A percentile compares a stretch with the other conserved stretches of the same genome.
Conservation (phyloP, 2,888 invertebrate species). For the Elmis aenea region DNA sequence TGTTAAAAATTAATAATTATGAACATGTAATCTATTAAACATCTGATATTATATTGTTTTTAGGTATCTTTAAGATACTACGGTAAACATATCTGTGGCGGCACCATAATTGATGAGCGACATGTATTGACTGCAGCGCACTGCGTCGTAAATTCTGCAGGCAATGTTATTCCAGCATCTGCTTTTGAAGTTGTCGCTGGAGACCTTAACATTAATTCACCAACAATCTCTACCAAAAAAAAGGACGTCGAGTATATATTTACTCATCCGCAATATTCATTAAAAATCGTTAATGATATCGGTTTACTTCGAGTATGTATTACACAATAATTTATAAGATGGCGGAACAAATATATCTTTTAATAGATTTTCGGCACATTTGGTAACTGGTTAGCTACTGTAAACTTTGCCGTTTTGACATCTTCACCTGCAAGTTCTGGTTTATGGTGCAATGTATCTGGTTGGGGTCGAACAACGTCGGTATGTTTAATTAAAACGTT, state of each 20-base stretch:
- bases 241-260: conserved; percentile 9
- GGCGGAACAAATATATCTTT: too few species aligned
- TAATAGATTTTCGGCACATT: not conserved
- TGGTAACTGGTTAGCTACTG: not conserved
- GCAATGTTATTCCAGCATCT: conserved; percentile 2
- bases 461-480: not conserved
- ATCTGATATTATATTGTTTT: not conserved
- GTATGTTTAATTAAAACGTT: too few species aligned
- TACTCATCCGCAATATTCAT: conserved; percentile 12
- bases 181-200: conserved; percentile 11
- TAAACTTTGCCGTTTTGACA: not conserved
- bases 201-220: conserved; percentile 6
- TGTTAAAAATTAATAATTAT: too few species aligned
- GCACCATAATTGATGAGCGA: conserved; percentile 8
- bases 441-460: not conserved
- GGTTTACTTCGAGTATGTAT: too few species aligned
- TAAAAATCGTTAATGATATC: too few species aligned
- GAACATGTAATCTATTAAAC: too few species aligned
- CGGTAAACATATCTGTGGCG: not conserved
- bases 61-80: not conserved
- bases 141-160: conserved; percentile 8
- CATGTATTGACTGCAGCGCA: conserved; percentile 17
- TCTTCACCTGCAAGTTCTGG: not conserved
- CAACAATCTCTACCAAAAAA: conserved; percentile 3
- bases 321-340: not conserved